phyloP scores from a whole-genome alignment of 2,113 vertebrate species.

The Syrmaticus mikado region DNA sequence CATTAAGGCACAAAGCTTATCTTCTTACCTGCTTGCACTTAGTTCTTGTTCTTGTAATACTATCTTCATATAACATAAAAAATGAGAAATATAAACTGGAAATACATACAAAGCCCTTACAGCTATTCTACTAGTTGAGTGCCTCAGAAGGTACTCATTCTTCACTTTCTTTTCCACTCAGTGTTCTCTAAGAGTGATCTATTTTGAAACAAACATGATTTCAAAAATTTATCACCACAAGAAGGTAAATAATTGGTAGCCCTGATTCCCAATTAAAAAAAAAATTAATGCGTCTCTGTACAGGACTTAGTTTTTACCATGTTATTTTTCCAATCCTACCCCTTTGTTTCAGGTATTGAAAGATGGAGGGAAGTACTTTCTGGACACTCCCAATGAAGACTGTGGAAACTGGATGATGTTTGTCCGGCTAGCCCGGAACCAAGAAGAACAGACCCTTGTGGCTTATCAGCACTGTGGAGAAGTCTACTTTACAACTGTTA shows the following conservation, averaged over 20 bases:
- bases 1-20: conserved; percentile 58
- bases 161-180: neutral
- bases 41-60: conserved; percentile 52
- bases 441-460: conserved; percentile 74
- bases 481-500: conserved; percentile 74
- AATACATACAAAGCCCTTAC: conserved; percentile 37
- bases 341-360: conserved; percentile 63
- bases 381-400: conserved; percentile 75
- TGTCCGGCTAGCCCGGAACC: conserved; percentile 70
- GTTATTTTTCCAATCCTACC: neutral
- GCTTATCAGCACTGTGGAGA: conserved; percentile 75
- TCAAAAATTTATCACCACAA: neutral
- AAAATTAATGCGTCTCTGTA: neutral
- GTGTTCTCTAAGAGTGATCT: neutral
- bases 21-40: conserved; percentile 46
- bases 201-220: neutral
- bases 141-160: neutral
- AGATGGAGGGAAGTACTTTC: conserved; percentile 70
- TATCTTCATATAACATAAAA: conserved; percentile 57
- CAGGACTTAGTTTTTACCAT: neutral
- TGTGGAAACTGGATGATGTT: conserved; percentile 78
- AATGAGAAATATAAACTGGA: conserved; percentile 55
- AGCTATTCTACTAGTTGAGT: neutral
- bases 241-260: neutral
- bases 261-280: neutral